Base-by-base conservation (phyloP, 2,113 vertebrate species). In the Micromys minutus region DNA sequence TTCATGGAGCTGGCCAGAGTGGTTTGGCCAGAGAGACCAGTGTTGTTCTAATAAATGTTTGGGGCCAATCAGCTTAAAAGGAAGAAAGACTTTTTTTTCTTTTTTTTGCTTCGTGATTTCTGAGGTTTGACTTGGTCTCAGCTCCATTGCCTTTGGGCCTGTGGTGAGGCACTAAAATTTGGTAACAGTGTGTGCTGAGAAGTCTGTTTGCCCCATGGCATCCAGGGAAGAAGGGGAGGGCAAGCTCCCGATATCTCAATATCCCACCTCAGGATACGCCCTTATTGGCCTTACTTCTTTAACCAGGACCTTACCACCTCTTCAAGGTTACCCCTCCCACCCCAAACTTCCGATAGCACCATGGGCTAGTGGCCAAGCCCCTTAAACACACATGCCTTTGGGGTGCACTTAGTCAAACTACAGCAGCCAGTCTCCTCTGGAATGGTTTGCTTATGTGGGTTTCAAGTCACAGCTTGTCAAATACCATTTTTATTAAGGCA, bases 401-500 rank as follows among this genome's bases (percentile, higher is more conserved):
- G 47, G 55, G 71, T n/a, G 85, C 34, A 47, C 47, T 76, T 26
- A 86, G 26, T 42, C 59, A 50, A 81, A 59, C 59, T 34, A 21
- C 6, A 85, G 50, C 22, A 17, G 45, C 13, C 21, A 39, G 65
- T 94, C 71, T 75, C 39, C 21, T 16, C 5, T 34, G 76, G 80
- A 84, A 80, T 63, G 10, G 5, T 63, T 93, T 90, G 79, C 45
- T 12, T 90, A 29, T 77, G 36, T 22, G 87, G 52, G 22, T 16
- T 89, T 96, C 93, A 88, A 88, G 86, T 88, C 86, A 87, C 39
- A 39, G 59, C 92, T 94, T 79, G 65, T 61, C 87, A 63, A 84
- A 57, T 94, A 65, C 17, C 75, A 94, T 96, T 94, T 96, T 94
- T 95, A 92, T 90, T 92, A 86, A 7, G 61, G 50, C 7, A 85